These are phyloP conservation scores for Drosophila anomalata DNA, from an alignment of 2,888 invertebrate genomes.

Conservation along the genomic window DNA sequence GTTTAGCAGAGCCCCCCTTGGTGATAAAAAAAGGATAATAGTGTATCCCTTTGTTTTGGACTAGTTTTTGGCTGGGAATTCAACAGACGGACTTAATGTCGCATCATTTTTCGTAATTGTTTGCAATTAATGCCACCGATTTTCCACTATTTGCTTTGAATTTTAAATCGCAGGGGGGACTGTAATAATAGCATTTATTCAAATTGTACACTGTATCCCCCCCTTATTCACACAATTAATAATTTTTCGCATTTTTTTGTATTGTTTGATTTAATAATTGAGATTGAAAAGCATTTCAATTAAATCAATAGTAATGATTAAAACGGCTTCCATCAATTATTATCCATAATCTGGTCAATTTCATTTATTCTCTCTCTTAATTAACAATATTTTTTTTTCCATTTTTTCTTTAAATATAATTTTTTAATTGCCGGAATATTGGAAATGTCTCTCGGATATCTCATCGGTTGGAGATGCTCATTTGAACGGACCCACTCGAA, in stretches of 20 bases:
- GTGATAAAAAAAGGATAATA: neutral
- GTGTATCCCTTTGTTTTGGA: neutral
- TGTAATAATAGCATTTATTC: no score
- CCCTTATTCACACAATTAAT: no score
- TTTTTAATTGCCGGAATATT: neutral
- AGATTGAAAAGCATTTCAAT: slow-evolving; percentile 1
- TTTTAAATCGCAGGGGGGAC: neutral
- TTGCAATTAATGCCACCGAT: slow-evolving; percentile 9
- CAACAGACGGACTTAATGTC: neutral
- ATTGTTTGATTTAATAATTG: neutral
- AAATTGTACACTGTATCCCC: no score
- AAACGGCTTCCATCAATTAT: neutral
- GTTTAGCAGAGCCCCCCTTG: no score
- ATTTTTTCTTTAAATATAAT: neutral
- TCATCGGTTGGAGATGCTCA: slow-evolving; percentile 7
- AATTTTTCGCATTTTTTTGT: no score
- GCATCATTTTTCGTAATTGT: slow-evolving; percentile 1
- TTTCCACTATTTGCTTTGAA: neutral
- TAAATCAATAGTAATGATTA: neutral
- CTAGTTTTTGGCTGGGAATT: neutral
- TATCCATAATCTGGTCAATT: slow-evolving; percentile 3
- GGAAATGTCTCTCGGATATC: no score
- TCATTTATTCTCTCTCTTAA: neutral
- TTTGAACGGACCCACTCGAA: slow-evolving; percentile 23
- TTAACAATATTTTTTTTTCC: neutral